Conservation (phyloP, 1,140 invertebrate species). For the Papilio polytes region DNA sequence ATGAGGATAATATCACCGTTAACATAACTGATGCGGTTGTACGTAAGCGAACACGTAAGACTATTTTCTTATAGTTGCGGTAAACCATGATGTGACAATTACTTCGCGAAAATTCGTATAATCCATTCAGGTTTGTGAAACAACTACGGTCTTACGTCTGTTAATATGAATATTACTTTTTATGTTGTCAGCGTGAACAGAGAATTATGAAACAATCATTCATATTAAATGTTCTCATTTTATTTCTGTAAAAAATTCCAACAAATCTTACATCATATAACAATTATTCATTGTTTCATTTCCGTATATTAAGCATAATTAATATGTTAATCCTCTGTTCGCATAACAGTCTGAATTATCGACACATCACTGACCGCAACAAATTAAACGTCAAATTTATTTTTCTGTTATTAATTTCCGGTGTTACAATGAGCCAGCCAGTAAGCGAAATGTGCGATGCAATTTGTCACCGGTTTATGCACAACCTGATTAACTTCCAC, state of each 20-base stretch:
- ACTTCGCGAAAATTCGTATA: slow-evolving; percentile 49
- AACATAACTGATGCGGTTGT: slow-evolving; percentile 64
- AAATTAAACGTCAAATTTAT: slow-evolving; percentile 32
- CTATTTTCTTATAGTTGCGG: slow-evolving; percentile 55
- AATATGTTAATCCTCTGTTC: slow-evolving; percentile 6
- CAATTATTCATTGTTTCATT: background rate
- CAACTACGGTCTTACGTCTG: background rate
- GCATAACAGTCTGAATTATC: slow-evolving; percentile 7
- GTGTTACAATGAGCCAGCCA: slow-evolving; percentile 12
- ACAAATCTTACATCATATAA: background rate
- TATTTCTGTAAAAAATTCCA: background rate
- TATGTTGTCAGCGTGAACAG: background rate
- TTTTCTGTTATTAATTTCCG: slow-evolving; percentile 26
- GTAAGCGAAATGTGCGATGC: slow-evolving; percentile 11
- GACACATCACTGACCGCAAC: background rate
- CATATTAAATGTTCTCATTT: background rate
- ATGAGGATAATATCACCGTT: slow-evolving; percentile 43
- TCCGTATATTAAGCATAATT: slow-evolving; percentile 3
- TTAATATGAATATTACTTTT: background rate
- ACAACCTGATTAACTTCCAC: slow-evolving; percentile 17
- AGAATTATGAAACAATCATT: background rate
- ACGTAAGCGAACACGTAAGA: slow-evolving; percentile 51
- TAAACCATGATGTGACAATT: slow-evolving; percentile 56
- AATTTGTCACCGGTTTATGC: slow-evolving; percentile 26
- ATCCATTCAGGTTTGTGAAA: background rate